A percentile compares a stretch with the other conserved stretches of the same genome.
Conservation (phyloP, 2,888 invertebrate genomes). For the Teleiodes luculella region DNA sequence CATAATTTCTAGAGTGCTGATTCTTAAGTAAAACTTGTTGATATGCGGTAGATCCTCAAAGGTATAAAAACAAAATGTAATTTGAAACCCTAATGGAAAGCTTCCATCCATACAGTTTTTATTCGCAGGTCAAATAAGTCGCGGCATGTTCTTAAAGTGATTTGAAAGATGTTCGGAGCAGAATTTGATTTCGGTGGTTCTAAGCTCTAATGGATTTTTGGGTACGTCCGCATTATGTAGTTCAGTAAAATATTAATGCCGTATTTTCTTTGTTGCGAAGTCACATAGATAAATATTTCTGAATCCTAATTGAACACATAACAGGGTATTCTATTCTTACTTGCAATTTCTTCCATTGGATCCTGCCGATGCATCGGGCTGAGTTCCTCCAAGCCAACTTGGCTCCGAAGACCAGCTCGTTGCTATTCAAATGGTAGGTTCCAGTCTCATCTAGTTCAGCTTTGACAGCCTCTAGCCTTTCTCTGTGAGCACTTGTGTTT, state of each 20-base stretch:
- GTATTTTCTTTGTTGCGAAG: too few species aligned
- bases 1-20: too few species aligned
- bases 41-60: too few species aligned
- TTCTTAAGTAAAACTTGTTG: constrained; percentile 29
- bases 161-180: not conserved
- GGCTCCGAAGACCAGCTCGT: constrained; percentile 95
- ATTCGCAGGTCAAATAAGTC: constrained; percentile 6
- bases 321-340: constrained; percentile 76
- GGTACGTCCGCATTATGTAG: too few species aligned
- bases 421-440: constrained; percentile 93
- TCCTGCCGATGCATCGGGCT: constrained; percentile 93
- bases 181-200: not conserved
- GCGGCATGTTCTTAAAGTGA: not conserved
- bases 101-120: not conserved
- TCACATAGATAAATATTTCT: too few species aligned
- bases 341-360: constrained; percentile 98
- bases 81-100: constrained; percentile 9
- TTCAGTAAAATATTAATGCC: too few species aligned
- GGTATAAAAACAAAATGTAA: too few species aligned
- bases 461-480: constrained; percentile 88
- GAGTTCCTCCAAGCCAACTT: constrained; percentile 97
- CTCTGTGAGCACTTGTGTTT: constrained; percentile 86
- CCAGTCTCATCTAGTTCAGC: constrained; percentile 84
- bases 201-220: not conserved
- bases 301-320: too few species aligned